A percentile compares a stretch with the other conserved stretches of the same genome.
Evolutionary conservation across 2,888 invertebrate genomes (phyloP).

Genomic region (Limnephilus marmoratus): DNA sequence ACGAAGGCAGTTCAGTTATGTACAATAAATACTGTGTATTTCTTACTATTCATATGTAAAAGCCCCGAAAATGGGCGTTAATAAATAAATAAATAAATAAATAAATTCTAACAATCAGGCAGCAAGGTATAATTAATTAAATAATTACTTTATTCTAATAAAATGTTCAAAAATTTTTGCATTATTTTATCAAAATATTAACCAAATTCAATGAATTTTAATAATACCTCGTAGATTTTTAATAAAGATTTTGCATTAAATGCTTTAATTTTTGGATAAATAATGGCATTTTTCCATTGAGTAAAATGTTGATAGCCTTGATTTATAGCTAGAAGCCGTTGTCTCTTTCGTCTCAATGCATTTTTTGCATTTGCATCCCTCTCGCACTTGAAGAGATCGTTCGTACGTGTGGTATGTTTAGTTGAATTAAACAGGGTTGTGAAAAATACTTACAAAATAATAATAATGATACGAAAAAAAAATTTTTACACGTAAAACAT

Average conservation of each 20-base stretch:
- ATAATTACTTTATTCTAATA: background rate
- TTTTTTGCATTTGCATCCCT: background rate
- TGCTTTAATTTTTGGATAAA: background rate
- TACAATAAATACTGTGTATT: too few species aligned
- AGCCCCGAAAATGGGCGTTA: too few species aligned
- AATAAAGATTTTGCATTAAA: background rate
- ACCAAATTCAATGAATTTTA: background rate
- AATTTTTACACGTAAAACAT: too few species aligned
- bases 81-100: too few species aligned
- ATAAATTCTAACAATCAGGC: background rate
- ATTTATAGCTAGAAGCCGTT: constrained; percentile 16
- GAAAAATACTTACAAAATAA: too few species aligned
- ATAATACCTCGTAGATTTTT: background rate
- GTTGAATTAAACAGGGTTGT: background rate
- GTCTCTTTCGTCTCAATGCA: constrained; percentile 30
- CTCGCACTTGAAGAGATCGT: constrained; percentile 28
- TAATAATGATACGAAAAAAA: background rate
- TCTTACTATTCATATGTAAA: too few species aligned
- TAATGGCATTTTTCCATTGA: background rate
- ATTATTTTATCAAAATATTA: background rate
- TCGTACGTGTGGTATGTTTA: constrained; percentile 7
- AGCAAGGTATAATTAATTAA: background rate
- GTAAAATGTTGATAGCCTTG: constrained; percentile 53
- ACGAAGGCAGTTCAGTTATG: too few species aligned
- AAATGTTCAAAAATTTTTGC: background rate